These are phyloP conservation scores for Scylla paramamosain DNA, from an alignment of 1,140 invertebrate species.

Conservation along the genomic window DNA sequence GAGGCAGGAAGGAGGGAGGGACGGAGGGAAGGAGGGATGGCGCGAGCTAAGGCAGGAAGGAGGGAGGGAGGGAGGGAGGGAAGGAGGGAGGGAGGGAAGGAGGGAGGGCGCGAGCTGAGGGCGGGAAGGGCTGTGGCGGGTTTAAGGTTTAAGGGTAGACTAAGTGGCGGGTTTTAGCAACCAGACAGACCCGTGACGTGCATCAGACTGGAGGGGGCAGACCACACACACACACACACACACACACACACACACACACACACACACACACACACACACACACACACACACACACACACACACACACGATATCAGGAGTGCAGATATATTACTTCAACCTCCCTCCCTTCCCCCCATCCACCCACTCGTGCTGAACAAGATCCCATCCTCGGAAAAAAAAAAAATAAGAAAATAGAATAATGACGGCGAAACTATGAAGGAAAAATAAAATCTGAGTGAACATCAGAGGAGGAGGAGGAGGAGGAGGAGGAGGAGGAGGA, in stretches of 20 bases:
- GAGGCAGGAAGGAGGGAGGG: too few relatives aligned
- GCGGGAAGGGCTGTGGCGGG: neutral
- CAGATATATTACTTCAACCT: too few relatives aligned
- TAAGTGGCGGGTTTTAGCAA: neutral
- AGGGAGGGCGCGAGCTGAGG: neutral
- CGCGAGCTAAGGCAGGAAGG: too few relatives aligned
- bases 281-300: neutral
- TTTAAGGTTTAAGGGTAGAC: neutral
- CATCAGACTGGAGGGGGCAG: neutral
- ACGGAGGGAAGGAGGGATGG: too few relatives aligned
- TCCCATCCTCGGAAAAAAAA: neutral
- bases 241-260: constrained; percentile 19
- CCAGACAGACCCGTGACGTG: neutral
- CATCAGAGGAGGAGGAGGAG: neutral
- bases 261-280: neutral
- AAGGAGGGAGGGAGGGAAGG: too few relatives aligned
- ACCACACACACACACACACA: constrained; percentile 1
- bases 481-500: too few relatives aligned
- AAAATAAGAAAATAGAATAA: neutral
- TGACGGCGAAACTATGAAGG: neutral
- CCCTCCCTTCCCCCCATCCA: too few relatives aligned
- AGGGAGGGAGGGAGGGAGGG: too few relatives aligned
- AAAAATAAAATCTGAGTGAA: neutral
- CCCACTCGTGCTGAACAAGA: neutral
- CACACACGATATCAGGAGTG: too few relatives aligned